Percentiles rank a stretch among this genome's conserved stretches.
Conservation (phyloP, 2,113 vertebrate genomes). For the Sinocyclocheilus maitianheensis region DNA sequence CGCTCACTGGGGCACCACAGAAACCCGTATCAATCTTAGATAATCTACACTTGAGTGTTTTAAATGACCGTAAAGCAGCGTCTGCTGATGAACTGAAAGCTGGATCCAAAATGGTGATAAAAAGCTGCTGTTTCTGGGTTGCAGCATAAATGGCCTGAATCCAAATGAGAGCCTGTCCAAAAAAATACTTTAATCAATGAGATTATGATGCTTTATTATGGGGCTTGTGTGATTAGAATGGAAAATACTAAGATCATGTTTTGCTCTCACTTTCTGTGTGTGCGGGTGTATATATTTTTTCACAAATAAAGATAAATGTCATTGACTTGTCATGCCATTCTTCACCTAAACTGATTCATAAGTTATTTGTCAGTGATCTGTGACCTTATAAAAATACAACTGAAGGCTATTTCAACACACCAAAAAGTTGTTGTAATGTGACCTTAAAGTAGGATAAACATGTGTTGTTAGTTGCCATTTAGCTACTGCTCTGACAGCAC, state of each 20-base stretch:
- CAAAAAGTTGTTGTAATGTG: not conserved
- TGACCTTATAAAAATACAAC: not conserved
- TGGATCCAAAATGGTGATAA: not conserved
- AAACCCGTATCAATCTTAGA: not conserved
- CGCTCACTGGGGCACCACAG: not conserved
- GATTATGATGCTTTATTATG: not conserved
- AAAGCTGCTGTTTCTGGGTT: conserved; percentile 14
- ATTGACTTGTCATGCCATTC: not conserved
- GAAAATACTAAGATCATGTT: not conserved
- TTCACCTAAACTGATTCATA: not conserved
- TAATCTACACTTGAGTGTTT: not conserved
- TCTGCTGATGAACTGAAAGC: not conserved
- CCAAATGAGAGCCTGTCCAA: conserved; percentile 5
- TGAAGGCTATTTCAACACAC: not conserved
- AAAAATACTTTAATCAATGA: not conserved
- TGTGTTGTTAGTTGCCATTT: conserved; percentile 14
- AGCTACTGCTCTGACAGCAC: conserved; percentile 32
- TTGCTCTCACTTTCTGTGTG: not conserved
- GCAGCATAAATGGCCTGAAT: conserved; percentile 9
- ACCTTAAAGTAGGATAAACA: conserved; percentile 2
- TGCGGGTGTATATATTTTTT: not conserved
- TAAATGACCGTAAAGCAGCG: not conserved
- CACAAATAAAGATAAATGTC: not conserved
- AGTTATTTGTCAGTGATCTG: not conserved
- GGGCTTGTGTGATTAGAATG: not conserved